phyloP scores from a whole-genome alignment of 2,797 vertebrate species.

The Malurus leucopterus region DNA sequence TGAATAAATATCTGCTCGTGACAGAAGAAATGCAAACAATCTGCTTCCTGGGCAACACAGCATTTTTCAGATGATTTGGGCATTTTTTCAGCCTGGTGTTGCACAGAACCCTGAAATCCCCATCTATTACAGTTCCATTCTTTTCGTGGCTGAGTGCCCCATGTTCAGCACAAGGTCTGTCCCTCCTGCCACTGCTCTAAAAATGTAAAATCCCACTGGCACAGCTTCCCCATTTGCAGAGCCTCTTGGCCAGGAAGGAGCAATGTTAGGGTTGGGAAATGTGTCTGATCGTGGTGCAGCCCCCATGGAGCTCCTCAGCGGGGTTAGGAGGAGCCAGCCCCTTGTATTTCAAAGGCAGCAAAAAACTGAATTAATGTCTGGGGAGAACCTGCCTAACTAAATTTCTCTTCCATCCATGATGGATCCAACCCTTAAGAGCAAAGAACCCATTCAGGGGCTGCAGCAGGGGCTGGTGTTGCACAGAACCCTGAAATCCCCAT shows the following conservation, averaged over 20 bases:
- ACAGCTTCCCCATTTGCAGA: neutral
- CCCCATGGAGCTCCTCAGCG: neutral
- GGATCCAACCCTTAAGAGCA: neutral
- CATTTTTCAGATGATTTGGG: neutral
- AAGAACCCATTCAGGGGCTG: neutral
- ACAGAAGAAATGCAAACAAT: neutral
- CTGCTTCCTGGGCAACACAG: neutral
- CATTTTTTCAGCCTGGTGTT: neutral
- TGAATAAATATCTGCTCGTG: neutral
- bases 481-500: neutral
- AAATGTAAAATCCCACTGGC: neutral
- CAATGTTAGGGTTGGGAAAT: neutral
- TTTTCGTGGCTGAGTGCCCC: neutral
- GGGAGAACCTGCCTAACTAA: neutral
- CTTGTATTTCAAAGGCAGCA: neutral
- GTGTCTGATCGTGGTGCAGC: neutral
- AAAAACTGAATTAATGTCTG: neutral
- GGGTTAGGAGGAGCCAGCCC: neutral
- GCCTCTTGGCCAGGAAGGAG: neutral
- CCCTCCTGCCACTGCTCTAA: neutral
- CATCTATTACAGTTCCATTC: neutral
- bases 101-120: neutral
- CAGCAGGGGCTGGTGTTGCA: neutral
- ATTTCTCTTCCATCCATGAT: neutral
- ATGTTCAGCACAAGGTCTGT: neutral